Base-by-base conservation (phyloP, 2,113 vertebrate genomes). In the Plestiodon gilberti region DNA sequence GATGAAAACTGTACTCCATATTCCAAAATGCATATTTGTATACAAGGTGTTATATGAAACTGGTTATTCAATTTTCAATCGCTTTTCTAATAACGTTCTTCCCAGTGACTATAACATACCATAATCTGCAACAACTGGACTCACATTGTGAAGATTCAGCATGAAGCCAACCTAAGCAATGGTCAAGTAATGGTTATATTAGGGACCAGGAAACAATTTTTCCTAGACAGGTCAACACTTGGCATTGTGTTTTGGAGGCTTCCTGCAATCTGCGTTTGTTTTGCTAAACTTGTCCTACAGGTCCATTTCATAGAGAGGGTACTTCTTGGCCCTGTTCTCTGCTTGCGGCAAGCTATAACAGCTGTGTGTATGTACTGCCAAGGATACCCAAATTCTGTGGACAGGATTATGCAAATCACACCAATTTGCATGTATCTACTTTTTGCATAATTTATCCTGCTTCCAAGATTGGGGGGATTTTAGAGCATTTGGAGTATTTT, bases 321-420 rank as follows among this genome's bases (percentile, higher is more conserved):
- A 35, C 55, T 79, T 48, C 65, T n/a, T 79, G 38, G 67, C 73
- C 55, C 55, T 71, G 30, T 22, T 62, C 23, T 62, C 77, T 73
- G 67, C 67, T 86, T 73, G 38, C n/a, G 55, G 77, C 77, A 71
- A 86, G 55, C 57, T 71, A 62, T 62, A 71, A 43, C 55, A 80
- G 69, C 69, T 83, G 69, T 83, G 69, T 57, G 33, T 80, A 80
- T 3, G n/a, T 1, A 43, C 67, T 86, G 84, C 84, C 64, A 85
- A 78, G 64, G 30, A 17, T 59, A 43, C 38, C 65, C 55, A 43
- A 80, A 80, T 71, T 80, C 65, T 80, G 69, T 77, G 65, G 61
- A 79, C 38, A 86, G 76, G 77, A 86, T 80, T 86, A 86, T 80
- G 67, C 79, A 86, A 86, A 86, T 86, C 28, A 86, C 43, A 30